A percentile compares a stretch with the other conserved stretches of the same genome.
These are phyloP conservation scores for Diplodus puntazzo DNA, from an alignment of 2,797 vertebrate species.

Conservation along the genomic window DNA sequence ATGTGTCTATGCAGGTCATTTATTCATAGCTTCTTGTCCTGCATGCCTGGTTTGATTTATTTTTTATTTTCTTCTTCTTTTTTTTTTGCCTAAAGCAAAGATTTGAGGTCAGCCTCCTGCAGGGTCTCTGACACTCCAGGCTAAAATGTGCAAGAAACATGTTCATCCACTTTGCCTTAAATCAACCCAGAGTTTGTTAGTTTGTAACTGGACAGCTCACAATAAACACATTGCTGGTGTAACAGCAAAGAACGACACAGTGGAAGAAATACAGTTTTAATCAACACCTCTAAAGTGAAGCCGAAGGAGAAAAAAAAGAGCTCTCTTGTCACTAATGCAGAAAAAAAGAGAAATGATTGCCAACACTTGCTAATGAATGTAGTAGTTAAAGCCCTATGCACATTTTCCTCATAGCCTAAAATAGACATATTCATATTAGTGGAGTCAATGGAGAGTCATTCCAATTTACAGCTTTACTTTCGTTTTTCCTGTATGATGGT, in stretches of 20 bases:
- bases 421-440: not conserved
- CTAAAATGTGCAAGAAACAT: conserved; percentile 34
- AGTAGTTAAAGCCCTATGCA: too few species aligned
- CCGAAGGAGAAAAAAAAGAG: not conserved
- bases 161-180: conserved; percentile 24
- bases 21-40: conserved; percentile 46
- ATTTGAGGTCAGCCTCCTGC: conserved; percentile 57
- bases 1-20: conserved; percentile 28
- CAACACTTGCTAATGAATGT: too few species aligned
- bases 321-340: not conserved
- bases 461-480: not conserved
- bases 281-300: not conserved
- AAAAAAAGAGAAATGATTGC: too few species aligned
- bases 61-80: not conserved
- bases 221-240: not conserved
- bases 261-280: not conserved
- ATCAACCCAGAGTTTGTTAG: not conserved
- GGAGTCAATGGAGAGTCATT: not conserved
- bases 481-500: not conserved
- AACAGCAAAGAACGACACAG: not conserved
- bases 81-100: conserved; percentile 27
- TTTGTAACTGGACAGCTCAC: conserved; percentile 12
- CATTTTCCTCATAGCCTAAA: not conserved
- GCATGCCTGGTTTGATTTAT: conserved; percentile 34
- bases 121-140: conserved; percentile 35